Conservation (phyloP, 2,113 vertebrate genomes). For the Rhegmatorhina hoffmannsi region DNA sequence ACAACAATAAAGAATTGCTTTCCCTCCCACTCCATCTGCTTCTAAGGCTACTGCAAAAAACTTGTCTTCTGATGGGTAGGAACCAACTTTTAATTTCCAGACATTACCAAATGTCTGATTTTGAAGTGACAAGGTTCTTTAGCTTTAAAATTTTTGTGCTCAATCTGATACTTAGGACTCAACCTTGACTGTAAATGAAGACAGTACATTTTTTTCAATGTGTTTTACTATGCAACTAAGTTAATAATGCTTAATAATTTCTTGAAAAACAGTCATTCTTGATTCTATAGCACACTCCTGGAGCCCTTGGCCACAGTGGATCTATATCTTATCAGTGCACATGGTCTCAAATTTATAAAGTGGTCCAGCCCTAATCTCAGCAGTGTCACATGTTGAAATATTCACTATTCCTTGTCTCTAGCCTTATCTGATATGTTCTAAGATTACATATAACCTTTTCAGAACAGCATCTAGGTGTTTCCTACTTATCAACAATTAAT, state of each 20-base stretch:
- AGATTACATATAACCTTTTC: neutral
- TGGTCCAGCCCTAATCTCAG: neutral
- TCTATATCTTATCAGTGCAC: neutral
- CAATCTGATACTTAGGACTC: neutral
- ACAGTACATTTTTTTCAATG: neutral
- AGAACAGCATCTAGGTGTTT: neutral
- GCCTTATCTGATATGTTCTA: neutral
- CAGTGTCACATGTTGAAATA: neutral
- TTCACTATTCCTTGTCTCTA: neutral
- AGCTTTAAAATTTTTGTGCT: neutral
- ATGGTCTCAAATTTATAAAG: neutral
- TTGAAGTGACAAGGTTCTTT: neutral
- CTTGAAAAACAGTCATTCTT: neutral
- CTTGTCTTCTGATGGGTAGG: neutral
- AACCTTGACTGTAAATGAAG: neutral
- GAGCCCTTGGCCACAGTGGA: neutral
- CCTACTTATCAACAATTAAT: neutral
- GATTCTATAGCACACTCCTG: neutral
- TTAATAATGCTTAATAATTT: neutral
- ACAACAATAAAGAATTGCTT: neutral
- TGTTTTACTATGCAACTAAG: neutral
- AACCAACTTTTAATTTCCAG: neutral
- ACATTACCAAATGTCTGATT: neutral
- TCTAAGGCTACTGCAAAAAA: neutral
- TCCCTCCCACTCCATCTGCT: neutral